These are phyloP conservation scores for Ashinkailepas kermadecensis DNA, from an alignment of 2,888 invertebrate genomes.

Conservation along the genomic window DNA sequence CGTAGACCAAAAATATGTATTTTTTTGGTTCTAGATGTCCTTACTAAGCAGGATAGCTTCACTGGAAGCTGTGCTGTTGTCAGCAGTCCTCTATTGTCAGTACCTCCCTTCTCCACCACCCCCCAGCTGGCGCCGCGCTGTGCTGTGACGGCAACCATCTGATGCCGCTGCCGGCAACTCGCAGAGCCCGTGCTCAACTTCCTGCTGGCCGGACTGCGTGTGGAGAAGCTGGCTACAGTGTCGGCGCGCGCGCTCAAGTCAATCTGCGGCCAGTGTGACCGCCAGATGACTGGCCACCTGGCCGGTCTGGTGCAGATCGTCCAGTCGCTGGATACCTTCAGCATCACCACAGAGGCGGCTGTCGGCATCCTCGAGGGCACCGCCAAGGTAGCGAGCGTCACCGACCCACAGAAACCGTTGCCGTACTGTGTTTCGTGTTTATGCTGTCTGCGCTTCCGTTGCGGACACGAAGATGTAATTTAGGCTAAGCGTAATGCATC, in stretches of 20 bases:
- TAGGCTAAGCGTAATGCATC: too few species aligned
- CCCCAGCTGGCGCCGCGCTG: too few species aligned
- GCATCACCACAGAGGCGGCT: slow-evolving; percentile 64
- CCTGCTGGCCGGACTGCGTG: slow-evolving; percentile 62
- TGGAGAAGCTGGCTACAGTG: slow-evolving; percentile 63
- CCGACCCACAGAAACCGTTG: too few species aligned
- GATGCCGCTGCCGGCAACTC: too few species aligned
- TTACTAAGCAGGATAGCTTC: too few species aligned
- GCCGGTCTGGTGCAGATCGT: slow-evolving; percentile 63
- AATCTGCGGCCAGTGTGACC: slow-evolving; percentile 73
- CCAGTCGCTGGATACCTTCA: slow-evolving; percentile 61
- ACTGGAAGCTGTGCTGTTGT: too few species aligned
- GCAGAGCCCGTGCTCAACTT: slow-evolving; percentile 53
- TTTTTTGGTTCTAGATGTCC: too few species aligned
- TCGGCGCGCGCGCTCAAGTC: slow-evolving; percentile 77
- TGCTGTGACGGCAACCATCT: too few species aligned
- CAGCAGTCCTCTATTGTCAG: background rate
- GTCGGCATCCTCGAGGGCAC: slow-evolving; percentile 48
- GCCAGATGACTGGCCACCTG: slow-evolving; percentile 67
- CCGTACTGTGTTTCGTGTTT: too few species aligned
- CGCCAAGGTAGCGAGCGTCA: slow-evolving; percentile 34
- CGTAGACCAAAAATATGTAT: too few species aligned
- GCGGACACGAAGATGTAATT: too few species aligned
- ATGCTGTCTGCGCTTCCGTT: too few species aligned
- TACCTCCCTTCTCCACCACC: background rate